These are phyloP conservation scores for Psilopsiagon aymara DNA, from an alignment of 2,113 vertebrate species.

Conservation along the genomic window DNA sequence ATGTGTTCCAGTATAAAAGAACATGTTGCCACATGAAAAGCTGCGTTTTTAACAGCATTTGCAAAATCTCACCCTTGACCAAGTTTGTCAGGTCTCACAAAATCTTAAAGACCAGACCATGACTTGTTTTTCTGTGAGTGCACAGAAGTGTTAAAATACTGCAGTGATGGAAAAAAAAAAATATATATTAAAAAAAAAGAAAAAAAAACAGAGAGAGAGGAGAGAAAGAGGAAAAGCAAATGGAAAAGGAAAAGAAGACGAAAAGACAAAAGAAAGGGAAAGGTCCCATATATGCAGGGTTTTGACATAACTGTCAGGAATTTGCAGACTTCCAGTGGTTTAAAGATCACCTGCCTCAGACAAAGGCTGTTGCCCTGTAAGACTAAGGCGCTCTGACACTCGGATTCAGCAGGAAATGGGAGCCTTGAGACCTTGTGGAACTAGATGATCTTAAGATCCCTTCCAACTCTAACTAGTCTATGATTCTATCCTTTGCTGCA, in stretches of 20 bases:
- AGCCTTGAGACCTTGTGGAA: background rate
- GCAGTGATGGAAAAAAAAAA: background rate
- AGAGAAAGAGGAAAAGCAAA: background rate
- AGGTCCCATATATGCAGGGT: no score
- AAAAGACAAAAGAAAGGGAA: background rate
- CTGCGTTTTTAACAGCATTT: constrained; percentile 57
- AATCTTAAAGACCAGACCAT: constrained; percentile 12
- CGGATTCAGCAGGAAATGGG: background rate
- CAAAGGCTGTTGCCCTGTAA: background rate
- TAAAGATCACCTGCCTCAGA: background rate
- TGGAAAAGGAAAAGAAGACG: no score
- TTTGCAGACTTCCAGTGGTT: background rate
- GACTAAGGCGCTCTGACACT: background rate
- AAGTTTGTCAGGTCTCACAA: constrained; percentile 62
- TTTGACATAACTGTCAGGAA: background rate
- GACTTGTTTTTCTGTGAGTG: background rate
- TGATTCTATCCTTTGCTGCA: background rate
- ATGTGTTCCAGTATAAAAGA: constrained; percentile 67
- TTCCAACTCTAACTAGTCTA: background rate
- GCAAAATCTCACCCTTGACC: constrained; percentile 59
- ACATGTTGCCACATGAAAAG: constrained; percentile 62
- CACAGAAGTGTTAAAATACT: constrained; percentile 20
- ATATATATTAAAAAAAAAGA: no score
- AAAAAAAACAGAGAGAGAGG: no score
- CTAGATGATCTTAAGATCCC: background rate